Conservation (phyloP, 1,140 invertebrate genomes). For the Antheraea pernyi region DNA sequence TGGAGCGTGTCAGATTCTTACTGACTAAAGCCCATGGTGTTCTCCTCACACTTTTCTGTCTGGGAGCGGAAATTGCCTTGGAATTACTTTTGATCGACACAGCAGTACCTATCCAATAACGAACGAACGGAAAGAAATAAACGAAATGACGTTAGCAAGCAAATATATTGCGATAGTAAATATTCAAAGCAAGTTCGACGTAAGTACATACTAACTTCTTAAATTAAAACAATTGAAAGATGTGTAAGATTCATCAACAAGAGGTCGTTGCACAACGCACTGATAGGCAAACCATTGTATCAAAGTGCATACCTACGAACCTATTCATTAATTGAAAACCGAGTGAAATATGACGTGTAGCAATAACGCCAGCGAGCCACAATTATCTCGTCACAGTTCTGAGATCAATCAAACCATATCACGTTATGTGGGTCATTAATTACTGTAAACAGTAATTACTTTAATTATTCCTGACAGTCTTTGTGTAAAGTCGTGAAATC, state of each 20-base stretch:
- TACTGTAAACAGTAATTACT: constrained; percentile 77
- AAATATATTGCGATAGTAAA: background rate
- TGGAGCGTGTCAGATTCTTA: too few relatives aligned
- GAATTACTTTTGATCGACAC: too few relatives aligned
- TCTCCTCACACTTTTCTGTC: too few relatives aligned
- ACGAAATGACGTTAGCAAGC: too few relatives aligned
- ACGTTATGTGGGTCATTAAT: constrained; percentile 76
- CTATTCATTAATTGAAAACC: constrained; percentile 66
- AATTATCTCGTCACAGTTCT: constrained; percentile 72
- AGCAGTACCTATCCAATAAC: too few relatives aligned
- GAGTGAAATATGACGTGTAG: constrained; percentile 52
- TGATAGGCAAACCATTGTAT: constrained; percentile 39
- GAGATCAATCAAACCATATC: constrained; percentile 76
- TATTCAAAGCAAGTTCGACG: background rate
- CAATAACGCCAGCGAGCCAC: constrained; percentile 58
- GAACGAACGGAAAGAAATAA: too few relatives aligned
- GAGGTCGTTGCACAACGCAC: constrained; percentile 42
- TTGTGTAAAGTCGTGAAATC: constrained; percentile 76
- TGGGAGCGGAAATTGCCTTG: too few relatives aligned
- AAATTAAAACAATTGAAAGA: constrained; percentile 36
- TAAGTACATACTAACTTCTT: background rate
- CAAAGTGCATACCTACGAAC: constrained; percentile 27
- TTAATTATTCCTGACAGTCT: constrained; percentile 77
- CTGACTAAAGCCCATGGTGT: too few relatives aligned
- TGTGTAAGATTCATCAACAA: constrained; percentile 34